Conservation (phyloP, 2,113 vertebrate species). For the Nanorana parkeri region DNA sequence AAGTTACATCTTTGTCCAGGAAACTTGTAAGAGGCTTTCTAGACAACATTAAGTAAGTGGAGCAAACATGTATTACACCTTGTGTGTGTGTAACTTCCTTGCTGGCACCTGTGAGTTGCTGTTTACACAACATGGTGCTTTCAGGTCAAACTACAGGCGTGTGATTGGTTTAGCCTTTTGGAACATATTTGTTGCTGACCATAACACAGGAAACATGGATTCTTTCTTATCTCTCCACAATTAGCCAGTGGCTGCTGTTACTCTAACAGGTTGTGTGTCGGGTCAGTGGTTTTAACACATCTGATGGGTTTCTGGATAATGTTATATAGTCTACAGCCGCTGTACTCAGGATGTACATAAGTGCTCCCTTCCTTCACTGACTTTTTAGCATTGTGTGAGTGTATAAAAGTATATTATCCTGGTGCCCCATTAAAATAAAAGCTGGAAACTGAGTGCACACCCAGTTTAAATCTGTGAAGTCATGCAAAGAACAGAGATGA, state of each 20-base stretch:
- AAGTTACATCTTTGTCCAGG: neutral
- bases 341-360: conserved; percentile 13
- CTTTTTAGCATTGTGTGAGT: neutral
- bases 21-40: neutral
- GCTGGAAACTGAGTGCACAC: too few relatives aligned
- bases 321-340: neutral
- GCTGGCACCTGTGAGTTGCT: conserved; percentile 13
- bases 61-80: conserved; percentile 26
- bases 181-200: conserved; percentile 15
- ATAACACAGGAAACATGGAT: conserved; percentile 46
- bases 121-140: conserved; percentile 41
- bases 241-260: neutral
- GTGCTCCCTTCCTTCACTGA: conserved; percentile 26
- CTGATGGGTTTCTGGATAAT: conserved; percentile 2
- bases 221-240: conserved; percentile 25
- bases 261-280: neutral
- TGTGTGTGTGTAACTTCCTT: conserved; percentile 2
- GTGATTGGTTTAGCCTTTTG: neutral
- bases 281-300: conserved; percentile 20
- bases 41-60: conserved; percentile 1
- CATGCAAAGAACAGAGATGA: too few relatives aligned
- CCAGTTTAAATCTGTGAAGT: too few relatives aligned
- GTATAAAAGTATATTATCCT: neutral
- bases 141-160: neutral
- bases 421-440: neutral